phyloP scores from a whole-genome alignment of 92 coral and sea anemone species.

The Heteractis magnifica region DNA sequence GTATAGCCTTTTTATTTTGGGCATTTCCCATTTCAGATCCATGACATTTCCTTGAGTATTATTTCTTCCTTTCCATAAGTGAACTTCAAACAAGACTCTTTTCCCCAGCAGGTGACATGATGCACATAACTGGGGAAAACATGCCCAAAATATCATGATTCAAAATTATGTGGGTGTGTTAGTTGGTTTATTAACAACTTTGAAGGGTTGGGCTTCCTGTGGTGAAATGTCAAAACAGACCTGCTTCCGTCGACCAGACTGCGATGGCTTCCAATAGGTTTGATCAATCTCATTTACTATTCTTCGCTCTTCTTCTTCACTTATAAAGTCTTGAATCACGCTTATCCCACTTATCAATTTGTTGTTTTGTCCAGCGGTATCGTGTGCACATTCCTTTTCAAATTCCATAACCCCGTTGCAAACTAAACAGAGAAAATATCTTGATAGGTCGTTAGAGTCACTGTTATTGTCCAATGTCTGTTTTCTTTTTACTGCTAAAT shows the following conservation, averaged over 20 bases:
- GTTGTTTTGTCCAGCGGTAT: background rate
- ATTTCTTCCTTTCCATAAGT: too few species aligned
- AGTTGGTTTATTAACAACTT: too few species aligned
- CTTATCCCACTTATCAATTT: constrained; percentile 58
- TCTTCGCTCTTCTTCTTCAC: constrained; percentile 61
- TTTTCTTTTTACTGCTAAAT: background rate
- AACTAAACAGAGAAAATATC: constrained; percentile 55
- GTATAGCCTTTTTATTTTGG: too few species aligned
- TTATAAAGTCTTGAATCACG: constrained; percentile 70
- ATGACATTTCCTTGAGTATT: too few species aligned
- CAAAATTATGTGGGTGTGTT: too few species aligned
- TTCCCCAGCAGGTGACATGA: too few species aligned
- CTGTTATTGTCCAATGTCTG: background rate
- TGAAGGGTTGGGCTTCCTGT: background rate
- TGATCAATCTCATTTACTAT: constrained; percentile 75
- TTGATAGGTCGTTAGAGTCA: background rate
- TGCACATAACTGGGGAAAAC: too few species aligned
- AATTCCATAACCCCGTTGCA: constrained; percentile 50
- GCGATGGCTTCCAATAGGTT: constrained; percentile 81
- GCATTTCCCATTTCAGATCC: too few species aligned
- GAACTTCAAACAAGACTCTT: too few species aligned
- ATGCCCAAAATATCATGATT: too few species aligned
- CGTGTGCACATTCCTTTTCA: constrained; percentile 24
- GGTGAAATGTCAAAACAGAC: constrained; percentile 37
- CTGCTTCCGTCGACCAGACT: constrained; percentile 94